A percentile compares a stretch with the other conserved stretches of the same genome.
phyloP scores from a whole-genome alignment of 2,888 invertebrate genomes.

The Leucozona laternaria region DNA sequence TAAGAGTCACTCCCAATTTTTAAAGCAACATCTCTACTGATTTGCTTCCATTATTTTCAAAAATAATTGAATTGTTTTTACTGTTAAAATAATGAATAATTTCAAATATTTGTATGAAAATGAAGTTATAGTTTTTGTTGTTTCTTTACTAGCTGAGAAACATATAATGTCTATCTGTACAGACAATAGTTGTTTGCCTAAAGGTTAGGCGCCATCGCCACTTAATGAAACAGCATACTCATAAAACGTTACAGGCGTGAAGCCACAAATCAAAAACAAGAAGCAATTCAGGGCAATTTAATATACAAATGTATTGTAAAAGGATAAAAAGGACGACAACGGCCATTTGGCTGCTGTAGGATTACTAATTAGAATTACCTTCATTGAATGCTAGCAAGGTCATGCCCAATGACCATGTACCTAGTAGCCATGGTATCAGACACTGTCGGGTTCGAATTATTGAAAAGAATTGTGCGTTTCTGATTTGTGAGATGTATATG shows the following conservation, averaged over 20 bases:
- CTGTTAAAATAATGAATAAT: no score
- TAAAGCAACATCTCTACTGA: no score
- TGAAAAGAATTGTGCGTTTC: not conserved
- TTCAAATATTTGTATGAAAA: no score
- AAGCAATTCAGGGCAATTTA: constrained; percentile 56
- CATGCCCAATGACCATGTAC: not conserved
- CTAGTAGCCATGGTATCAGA: not conserved
- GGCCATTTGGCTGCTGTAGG: constrained; percentile 24
- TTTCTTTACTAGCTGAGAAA: no score
- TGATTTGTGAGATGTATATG: not conserved
- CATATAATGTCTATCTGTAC: not conserved
- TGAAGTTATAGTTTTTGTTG: no score
- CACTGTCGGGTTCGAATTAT: not conserved
- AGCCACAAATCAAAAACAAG: constrained; percentile 59
- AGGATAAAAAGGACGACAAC: constrained; percentile 31
- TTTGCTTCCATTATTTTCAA: no score
- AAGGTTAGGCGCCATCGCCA: constrained; percentile 57
- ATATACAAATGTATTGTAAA: constrained; percentile 32
- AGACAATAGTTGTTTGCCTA: no score
- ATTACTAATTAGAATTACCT: constrained; percentile 7
- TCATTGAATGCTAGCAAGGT: constrained; percentile 35
- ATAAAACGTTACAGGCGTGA: constrained; percentile 41
- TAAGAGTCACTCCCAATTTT: no score
- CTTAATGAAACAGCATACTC: constrained; percentile 9
- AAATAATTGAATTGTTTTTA: no score